Evolutionary conservation across 2,888 invertebrate species (phyloP).

Genomic region (Microctonus hyperodae): DNA sequence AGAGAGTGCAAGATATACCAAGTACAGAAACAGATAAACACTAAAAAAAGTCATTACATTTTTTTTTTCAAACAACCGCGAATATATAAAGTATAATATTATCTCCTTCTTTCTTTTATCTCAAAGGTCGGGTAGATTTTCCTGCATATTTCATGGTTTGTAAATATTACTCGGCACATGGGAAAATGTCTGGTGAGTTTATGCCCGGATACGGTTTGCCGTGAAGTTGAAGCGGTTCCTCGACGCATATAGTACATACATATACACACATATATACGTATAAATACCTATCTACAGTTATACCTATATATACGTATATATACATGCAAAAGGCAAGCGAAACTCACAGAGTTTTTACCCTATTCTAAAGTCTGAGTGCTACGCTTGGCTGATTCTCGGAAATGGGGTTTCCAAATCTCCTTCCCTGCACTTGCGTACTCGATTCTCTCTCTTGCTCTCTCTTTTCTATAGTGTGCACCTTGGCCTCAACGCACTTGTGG

Average conservation of each 20-base stretch:
- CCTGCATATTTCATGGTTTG: constrained; percentile 56
- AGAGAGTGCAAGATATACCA: too few species aligned
- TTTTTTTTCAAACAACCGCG: background rate
- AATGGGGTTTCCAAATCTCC: constrained; percentile 52
- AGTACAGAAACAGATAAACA: too few species aligned
- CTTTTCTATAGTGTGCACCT: constrained; percentile 19
- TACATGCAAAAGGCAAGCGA: constrained; percentile 18
- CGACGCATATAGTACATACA: too few species aligned
- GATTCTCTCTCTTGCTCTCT: constrained; percentile 21
- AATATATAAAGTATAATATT: background rate
- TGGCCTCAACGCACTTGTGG: constrained; percentile 8
- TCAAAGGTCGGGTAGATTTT: constrained; percentile 45
- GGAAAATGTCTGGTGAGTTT: constrained; percentile 52
- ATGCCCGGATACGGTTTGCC: constrained; percentile 56
- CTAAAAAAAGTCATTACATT: too few species aligned
- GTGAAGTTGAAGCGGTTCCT: constrained; percentile 54
- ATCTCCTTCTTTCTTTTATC: constrained; percentile 27
- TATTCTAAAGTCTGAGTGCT: constrained; percentile 60
- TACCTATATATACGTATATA: constrained; percentile 12
- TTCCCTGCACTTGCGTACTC: constrained; percentile 30
- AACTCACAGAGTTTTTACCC: constrained; percentile 60
- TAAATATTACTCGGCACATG: constrained; percentile 54
- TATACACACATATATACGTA: constrained; percentile 19
- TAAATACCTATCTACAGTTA: too few species aligned
- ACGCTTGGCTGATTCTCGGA: constrained; percentile 59